phyloP scores from a whole-genome alignment of 2,113 vertebrate species.

The Sorex fumeus region DNA sequence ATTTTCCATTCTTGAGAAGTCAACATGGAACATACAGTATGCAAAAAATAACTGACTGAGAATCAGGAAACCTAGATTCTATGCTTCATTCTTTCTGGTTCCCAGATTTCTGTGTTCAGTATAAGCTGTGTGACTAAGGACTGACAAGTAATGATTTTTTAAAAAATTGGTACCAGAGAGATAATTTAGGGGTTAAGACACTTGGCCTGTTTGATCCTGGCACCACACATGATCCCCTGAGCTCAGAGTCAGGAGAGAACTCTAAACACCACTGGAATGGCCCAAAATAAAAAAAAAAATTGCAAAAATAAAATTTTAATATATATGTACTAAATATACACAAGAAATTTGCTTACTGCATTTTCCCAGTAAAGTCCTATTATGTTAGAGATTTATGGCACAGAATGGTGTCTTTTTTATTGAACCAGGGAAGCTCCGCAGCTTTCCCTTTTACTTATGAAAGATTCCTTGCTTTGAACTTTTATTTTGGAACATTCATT shows the following conservation, averaged over 20 bases:
- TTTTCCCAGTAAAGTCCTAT: constrained; percentile 34
- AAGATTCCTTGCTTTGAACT: constrained; percentile 45
- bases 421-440: constrained; percentile 39
- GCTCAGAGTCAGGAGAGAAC: too few species aligned
- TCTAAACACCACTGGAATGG: too few species aligned
- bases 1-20: constrained; percentile 46
- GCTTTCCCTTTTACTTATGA: constrained; percentile 44
- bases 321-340: background rate
- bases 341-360: constrained; percentile 30
- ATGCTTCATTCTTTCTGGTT: background rate
- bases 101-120: constrained; percentile 32
- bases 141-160: constrained; percentile 31
- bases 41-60: background rate
- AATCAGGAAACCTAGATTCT: constrained; percentile 33
- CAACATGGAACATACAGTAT: background rate
- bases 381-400: constrained; percentile 33
- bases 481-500: constrained; percentile 23
- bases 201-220: too few species aligned
- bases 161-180: background rate
- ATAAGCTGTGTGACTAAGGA: background rate
- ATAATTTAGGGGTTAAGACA: too few species aligned
- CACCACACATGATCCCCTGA: too few species aligned
- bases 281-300: background rate
- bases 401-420: constrained; percentile 2
- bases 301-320: constrained; percentile 5